A percentile compares a stretch with the other conserved stretches of the same genome.
These are phyloP conservation scores for Caenorhabditis sinica DNA, from an alignment of 2,888 invertebrate species.

Conservation along the genomic window DNA sequence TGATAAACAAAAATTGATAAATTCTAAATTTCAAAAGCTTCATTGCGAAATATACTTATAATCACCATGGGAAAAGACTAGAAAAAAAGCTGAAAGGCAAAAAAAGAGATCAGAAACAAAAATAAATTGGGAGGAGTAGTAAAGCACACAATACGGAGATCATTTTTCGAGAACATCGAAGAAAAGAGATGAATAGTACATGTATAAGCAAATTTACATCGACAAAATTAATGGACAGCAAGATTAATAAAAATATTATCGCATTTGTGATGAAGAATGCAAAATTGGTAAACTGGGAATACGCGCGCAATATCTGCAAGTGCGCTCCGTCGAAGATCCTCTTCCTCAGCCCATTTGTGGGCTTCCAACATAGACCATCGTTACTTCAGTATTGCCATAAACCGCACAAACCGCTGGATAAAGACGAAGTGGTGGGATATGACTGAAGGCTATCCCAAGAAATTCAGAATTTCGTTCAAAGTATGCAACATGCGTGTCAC, in stretches of 20 bases:
- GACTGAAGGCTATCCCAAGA: conserved; percentile 89
- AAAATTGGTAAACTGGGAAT: not conserved
- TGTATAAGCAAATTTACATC: not conserved
- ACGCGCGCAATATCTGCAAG: conserved; percentile 11
- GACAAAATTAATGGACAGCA: too few relatives aligned
- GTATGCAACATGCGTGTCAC: conserved; percentile 96
- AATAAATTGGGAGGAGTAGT: not conserved
- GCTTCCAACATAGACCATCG: conserved; percentile 97
- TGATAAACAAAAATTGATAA: too few relatives aligned
- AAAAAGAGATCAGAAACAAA: conserved; percentile 6
- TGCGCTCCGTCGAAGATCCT: conserved; percentile 5
- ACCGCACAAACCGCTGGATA: conserved; percentile 98
- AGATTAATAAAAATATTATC: not conserved
- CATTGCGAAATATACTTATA: too few relatives aligned
- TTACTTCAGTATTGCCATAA: conserved; percentile 99
- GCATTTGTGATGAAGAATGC: not conserved
- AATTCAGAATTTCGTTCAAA: conserved; percentile 96
- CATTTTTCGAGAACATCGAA: not conserved
- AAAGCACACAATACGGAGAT: conserved; percentile 16
- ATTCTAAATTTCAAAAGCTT: too few relatives aligned
- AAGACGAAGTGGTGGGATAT: conserved; percentile 87
- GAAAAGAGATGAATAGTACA: conserved; percentile 1
- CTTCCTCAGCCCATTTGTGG: conserved; percentile 87
- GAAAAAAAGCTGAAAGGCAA: not conserved
- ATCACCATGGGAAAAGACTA: conserved; percentile 18